A percentile compares a stretch with the other conserved stretches of the same genome.
These are phyloP conservation scores for Drosophila rubida DNA, from an alignment of 2,888 invertebrate genomes.

Conservation along the genomic window DNA sequence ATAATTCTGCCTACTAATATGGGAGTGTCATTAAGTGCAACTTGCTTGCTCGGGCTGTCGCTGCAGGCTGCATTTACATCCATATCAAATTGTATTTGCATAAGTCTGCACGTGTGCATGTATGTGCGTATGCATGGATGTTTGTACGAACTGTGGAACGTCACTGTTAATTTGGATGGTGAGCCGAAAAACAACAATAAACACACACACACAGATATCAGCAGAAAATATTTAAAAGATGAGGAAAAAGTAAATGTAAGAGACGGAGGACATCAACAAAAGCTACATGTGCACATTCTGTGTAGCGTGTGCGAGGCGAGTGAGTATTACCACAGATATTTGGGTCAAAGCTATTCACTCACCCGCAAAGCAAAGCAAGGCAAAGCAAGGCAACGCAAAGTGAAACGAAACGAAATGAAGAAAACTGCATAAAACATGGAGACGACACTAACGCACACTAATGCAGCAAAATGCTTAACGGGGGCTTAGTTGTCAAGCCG, in stretches of 20 bases:
- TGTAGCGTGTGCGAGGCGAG: not conserved
- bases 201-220: constrained; percentile 18
- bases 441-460: constrained; percentile 42
- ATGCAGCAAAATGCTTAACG: constrained; percentile 48
- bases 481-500: constrained; percentile 60
- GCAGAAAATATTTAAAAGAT: not conserved
- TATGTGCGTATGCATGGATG: not conserved
- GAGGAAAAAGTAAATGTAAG: constrained; percentile 20
- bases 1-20: constrained; percentile 25
- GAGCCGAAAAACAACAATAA: constrained; percentile 28
- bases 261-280: constrained; percentile 45
- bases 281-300: constrained; percentile 55
- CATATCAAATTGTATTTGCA: constrained; percentile 4
- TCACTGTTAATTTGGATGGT: constrained; percentile 32
- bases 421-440: constrained; percentile 73
- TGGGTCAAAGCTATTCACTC: constrained; percentile 84
- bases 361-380: constrained; percentile 68
- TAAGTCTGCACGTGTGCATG: not conserved
- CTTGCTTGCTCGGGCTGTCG: constrained; percentile 4
- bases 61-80: constrained; percentile 19
- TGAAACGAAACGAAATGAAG: constrained; percentile 54
- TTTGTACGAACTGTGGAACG: not conserved
- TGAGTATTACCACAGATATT: constrained; percentile 76
- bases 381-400: constrained; percentile 38
- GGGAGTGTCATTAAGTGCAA: constrained; percentile 44